Evolutionary conservation across 2,797 vertebrate genomes (phyloP), one percentile per base, ranked within the genome.

Genomic region (Neosilurus mollespiculum): DNA sequence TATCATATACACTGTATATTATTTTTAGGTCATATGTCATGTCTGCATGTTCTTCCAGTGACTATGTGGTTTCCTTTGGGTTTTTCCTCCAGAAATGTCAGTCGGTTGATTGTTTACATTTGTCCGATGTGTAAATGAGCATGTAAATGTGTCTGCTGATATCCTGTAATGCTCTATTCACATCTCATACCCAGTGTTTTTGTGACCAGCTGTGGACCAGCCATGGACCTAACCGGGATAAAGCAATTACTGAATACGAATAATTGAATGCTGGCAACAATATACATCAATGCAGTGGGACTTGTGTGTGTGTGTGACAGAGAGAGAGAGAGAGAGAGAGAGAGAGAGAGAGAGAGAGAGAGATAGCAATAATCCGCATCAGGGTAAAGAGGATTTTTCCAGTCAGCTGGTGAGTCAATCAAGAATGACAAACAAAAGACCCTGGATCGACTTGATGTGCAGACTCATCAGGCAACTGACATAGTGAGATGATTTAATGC

Each of bases 391-490:
- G 81, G n/a, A 16, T 53, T 73, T 53, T 76, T 72, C 78, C 59
- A 59, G 67, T 84, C 85, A 78, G 65, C 62, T 81, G 83, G 56
- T 78, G 85, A 84, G 84, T 83, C 66, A 69, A 49, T 66, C 80
- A 62, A 81, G 84, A 84, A 61, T 86, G 83, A 87, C 85, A 64
- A 65, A 75, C 78, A 82, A 86, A 88, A 56, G 78, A 78, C 59
- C 79, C 80, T 75, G 78, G 67, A 85, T 76, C 81, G 86, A 86
- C 61, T 76, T 89, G 88, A 90, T 87, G 88, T 87, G 65, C 84
- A 81, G 70, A 85, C 49, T 87, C 84, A 92, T 93, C 90, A 92
- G 83, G 43, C 85, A 88, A 70, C 86, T 92, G 92, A 88, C 91
- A 91, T 85, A 76, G 64, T 73, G 81, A 86, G 67, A 89, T 92